A percentile compares a stretch with the other conserved stretches of the same genome.
Evolutionary conservation across 1,140 invertebrate species (phyloP).

Genomic region (Dolichoris vasculosae): DNA sequence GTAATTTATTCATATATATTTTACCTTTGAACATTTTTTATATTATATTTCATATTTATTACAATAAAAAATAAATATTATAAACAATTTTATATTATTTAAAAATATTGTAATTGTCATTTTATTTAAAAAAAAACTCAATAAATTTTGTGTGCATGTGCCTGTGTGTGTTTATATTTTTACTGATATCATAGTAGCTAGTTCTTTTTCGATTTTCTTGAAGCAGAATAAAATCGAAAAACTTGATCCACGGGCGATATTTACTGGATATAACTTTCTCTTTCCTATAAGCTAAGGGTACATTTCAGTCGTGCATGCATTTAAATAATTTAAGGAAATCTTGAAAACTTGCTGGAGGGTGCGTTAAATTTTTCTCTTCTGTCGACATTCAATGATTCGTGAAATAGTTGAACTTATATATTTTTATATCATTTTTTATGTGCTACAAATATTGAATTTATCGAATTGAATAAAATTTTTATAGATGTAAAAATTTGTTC

Average conservation of each 20-base stretch:
- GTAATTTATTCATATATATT: not conserved
- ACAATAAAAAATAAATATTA: too few relatives aligned
- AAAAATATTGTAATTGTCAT: not conserved
- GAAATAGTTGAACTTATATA: not conserved
- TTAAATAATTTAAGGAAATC: slow-evolving; percentile 42
- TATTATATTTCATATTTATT: not conserved
- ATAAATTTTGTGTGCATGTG: not conserved
- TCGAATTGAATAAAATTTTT: not conserved
- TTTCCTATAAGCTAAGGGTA: slow-evolving; percentile 1
- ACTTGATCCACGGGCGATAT: slow-evolving; percentile 7
- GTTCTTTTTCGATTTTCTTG: not conserved
- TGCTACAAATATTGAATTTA: slow-evolving; percentile 19
- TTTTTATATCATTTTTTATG: slow-evolving; percentile 1
- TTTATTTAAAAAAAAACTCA: not conserved
- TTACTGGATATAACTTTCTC: slow-evolving; percentile 13
- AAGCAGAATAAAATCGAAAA: not conserved
- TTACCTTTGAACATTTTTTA: not conserved
- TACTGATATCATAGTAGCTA: not conserved
- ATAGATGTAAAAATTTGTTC: not conserved
- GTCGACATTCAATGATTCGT: slow-evolving; percentile 12
- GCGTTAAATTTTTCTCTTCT: slow-evolving; percentile 18
- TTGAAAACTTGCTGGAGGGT: slow-evolving; percentile 4
- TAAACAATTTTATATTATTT: too few relatives aligned
- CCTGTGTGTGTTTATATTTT: not conserved
- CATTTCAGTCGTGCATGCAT: slow-evolving; percentile 24